phyloP scores from a whole-genome alignment of 1,140 invertebrate genomes.

The Apis dorsata region DNA sequence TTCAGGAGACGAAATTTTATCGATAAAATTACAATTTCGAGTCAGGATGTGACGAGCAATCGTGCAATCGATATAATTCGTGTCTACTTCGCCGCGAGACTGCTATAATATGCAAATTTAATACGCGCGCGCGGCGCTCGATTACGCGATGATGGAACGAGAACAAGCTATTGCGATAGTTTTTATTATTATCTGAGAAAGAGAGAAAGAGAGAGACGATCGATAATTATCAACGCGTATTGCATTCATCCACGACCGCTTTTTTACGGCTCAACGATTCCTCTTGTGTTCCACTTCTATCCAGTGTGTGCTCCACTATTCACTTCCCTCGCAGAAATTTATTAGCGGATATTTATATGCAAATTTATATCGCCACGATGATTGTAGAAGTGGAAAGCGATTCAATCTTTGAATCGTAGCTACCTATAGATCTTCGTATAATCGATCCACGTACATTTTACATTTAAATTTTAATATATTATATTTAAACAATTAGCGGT shows the following conservation, averaged over 20 bases:
- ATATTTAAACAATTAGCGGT: too few species aligned
- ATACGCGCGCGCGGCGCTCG: conserved; percentile 25
- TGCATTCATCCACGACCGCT: not conserved
- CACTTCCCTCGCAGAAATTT: not conserved
- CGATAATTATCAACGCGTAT: conserved; percentile 37
- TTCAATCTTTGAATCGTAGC: too few species aligned
- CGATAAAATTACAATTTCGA: not conserved
- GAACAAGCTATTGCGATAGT: conserved; percentile 10
- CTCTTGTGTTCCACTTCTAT: not conserved
- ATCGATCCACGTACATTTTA: too few species aligned
- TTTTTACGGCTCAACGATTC: not conserved
- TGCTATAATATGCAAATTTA: conserved; percentile 30
- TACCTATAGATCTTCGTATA: too few species aligned
- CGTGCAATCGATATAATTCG: not conserved
- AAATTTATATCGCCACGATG: too few species aligned
- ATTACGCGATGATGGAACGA: not conserved
- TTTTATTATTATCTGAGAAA: conserved; percentile 16
- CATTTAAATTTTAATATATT: too few species aligned
- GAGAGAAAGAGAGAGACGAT: conserved; percentile 28
- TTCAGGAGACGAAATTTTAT: not conserved
- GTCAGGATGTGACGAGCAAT: too few species aligned
- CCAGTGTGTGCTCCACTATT: not conserved
- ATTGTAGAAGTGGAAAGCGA: too few species aligned
- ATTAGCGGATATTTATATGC: too few species aligned
- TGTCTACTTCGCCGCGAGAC: conserved; percentile 9